Evolutionary conservation across 2,797 vertebrate genomes (phyloP).

Genomic region (Coilia nasus): DNA sequence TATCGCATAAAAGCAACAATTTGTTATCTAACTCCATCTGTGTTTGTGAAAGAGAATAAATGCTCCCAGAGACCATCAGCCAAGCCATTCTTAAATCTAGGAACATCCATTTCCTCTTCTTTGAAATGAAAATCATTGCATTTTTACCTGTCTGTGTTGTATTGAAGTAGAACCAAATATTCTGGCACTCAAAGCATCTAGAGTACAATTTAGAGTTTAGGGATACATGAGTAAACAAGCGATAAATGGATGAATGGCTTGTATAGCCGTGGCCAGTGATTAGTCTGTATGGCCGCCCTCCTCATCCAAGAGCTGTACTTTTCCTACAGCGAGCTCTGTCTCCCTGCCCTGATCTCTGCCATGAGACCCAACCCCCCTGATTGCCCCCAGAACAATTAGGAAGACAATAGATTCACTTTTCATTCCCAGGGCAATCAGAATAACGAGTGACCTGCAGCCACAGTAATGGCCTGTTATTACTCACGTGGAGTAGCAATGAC

Average conservation of each 20-base stretch:
- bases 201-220: neutral
- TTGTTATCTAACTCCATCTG: neutral
- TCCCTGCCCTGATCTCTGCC: neutral
- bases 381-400: constrained; percentile 44
- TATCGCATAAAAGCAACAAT: neutral
- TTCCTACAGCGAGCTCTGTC: neutral
- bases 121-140: neutral
- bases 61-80: neutral
- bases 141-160: neutral
- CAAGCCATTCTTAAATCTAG: neutral
- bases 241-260: neutral
- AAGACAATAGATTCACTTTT: constrained; percentile 50
- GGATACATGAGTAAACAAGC: neutral
- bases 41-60: neutral
- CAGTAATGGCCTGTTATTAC: constrained; percentile 65
- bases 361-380: neutral
- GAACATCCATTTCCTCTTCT: neutral
- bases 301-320: neutral
- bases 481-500: constrained; percentile 61
- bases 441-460: constrained; percentile 61
- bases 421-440: constrained; percentile 55
- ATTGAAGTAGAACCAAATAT: neutral
- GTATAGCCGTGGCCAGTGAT: neutral
- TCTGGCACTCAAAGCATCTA: neutral
- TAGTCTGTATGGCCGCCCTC: neutral